Evolutionary conservation across 2,113 vertebrate genomes (phyloP).

Genomic region (Apistogramma diplotaenia): DNA sequence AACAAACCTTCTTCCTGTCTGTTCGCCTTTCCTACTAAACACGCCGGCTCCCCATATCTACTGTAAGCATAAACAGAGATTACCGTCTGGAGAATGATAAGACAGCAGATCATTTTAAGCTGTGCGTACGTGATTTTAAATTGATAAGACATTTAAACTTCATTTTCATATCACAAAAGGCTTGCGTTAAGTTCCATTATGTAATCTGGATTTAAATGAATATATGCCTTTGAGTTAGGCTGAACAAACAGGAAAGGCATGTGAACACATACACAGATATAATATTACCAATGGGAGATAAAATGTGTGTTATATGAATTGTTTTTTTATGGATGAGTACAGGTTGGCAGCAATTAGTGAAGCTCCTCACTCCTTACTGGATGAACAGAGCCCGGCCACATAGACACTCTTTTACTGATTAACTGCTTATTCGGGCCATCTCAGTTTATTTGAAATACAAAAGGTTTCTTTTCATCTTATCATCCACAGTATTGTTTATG

Average conservation of each 20-base stretch:
- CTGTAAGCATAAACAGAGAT: conserved; percentile 56
- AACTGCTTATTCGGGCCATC: background rate
- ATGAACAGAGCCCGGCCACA: background rate
- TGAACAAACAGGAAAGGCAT: conserved; percentile 22
- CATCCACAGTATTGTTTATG: no score
- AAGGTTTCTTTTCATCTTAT: background rate
- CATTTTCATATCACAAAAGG: conserved; percentile 19
- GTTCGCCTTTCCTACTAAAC: conserved; percentile 62
- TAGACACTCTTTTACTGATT: background rate
- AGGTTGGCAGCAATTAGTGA: background rate
- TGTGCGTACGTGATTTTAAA: conserved; percentile 37
- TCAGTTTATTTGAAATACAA: background rate
- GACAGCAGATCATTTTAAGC: conserved; percentile 68
- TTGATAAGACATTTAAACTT: conserved; percentile 33
- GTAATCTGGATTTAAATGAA: conserved; percentile 23
- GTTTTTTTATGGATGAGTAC: background rate
- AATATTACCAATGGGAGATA: background rate
- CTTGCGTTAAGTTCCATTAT: conserved; percentile 38
- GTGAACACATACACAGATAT: background rate
- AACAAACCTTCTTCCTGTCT: conserved; percentile 77
- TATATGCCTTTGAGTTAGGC: conserved; percentile 15
- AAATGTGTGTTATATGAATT: background rate
- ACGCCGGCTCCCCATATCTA: conserved; percentile 57
- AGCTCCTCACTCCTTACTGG: background rate
- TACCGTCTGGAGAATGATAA: conserved; percentile 44